Base-by-base conservation (phyloP, 2,888 invertebrate species). In the Arge pagana region DNA sequence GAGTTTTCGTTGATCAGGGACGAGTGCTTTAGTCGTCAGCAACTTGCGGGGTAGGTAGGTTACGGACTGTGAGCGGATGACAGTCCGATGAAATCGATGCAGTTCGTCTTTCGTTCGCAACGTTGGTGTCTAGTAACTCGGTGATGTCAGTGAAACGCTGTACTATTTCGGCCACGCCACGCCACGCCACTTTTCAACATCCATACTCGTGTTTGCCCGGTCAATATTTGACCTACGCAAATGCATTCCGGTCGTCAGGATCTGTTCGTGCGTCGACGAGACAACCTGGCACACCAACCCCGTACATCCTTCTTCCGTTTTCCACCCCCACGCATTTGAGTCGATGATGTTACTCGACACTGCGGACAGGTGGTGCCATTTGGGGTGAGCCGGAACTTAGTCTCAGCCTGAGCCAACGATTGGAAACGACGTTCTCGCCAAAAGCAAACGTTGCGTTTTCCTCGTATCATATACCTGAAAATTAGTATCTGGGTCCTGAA, bases 201-300 rank as follows among this genome's bases (percentile, higher is more conserved):
- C 48, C 40, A 41, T 35, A 42, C n/a, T 51, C 55, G 55, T 54
- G 54, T 57, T 57, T 59, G 42, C 45, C 23, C 49, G 54, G 56
- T 58, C 54, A 58, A 61, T 61, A 57, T 63, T 61, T 56, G 57
- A 51, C 53, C 49, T 23, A 30, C 48, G 41, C 37, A 28, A 45
- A 40, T 31, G 21, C 48, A 21, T 39, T 26, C 40, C 30, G 28
- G 30, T 37, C 19, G 31, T 35, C 26, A 35, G n/a, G n/a, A n/a
- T n/a, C n/a, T n/a, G n/a, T n/a, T n/a, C n/a, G n/a, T n/a, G n/a
- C n/a, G 54, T 54, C 55, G 54, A 57, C 41, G 50, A 55, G 53
- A 56, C 42, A n/a, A n/a, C n/a, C 52, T 52, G 53, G 36, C 42
- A 36, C 19, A 31, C 31, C 33, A 15, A 26, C 21, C 8, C 23